Evolutionary conservation across 2,113 vertebrate species (phyloP), one percentile per base, ranked within the genome.

Genomic region (Cairina moschata): DNA sequence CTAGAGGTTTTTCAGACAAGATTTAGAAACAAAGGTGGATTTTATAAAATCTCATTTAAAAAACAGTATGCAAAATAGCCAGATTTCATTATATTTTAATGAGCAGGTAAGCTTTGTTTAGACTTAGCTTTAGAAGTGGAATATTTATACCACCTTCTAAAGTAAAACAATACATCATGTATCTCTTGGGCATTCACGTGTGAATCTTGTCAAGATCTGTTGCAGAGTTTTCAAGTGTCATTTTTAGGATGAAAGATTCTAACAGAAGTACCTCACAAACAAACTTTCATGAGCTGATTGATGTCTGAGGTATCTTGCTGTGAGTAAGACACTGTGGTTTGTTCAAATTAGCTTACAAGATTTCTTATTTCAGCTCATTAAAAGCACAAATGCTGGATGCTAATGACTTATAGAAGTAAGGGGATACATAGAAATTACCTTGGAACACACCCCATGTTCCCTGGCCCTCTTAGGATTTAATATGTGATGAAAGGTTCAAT

Each of bases 291-390:
- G 69, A 95, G 86, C 0, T 90, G 79, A 92, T 48, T 95, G 77
- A 95, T 97, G 83, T 93, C 80, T 75, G 50, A 93, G 34, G 21
- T 63, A 88, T 65, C 50, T 86, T 91, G 63, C 68, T 93, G 69
- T 52, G 75, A 93, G 67, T 85, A 95, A 90, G 83, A 42, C 31
- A 65, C 23, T 82, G 28, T 38, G 91, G 87, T 94, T 97, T 94
- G 83, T 90, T 97, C 91, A 97, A 92, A 91, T 96, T 95, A 93
- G 86, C 73, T 91, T 96, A 96, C 91, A 97, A 94, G 94, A 65
- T 10, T 93, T 94, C 72, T 92, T 65, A 90, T 92, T 97, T 91
- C 44, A 83, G 74, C 74, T 84, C 55, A 83, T 93, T 97, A 96
- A 95, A 97, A 96, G 60, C 65, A 91, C 15, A 85, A 87, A 83